Conservation (phyloP, 1,140 invertebrate genomes). For the Campoletis sonorensis region DNA sequence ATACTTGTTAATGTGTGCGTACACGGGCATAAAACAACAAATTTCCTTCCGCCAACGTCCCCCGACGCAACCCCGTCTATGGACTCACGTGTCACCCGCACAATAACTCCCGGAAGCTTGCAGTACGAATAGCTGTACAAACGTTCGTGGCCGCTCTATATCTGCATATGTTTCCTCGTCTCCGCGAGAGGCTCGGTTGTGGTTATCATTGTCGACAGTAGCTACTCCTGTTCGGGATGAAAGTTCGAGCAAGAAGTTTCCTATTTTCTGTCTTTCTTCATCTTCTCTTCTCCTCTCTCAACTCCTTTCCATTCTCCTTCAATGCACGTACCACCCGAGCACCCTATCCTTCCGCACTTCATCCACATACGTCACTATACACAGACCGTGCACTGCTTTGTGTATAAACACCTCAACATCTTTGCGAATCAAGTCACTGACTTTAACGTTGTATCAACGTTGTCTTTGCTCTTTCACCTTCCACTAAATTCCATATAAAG, state of each 20-base stretch:
- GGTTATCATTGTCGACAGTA: slow-evolving; percentile 24
- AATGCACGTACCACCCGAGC: not conserved
- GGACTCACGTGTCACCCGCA: slow-evolving; percentile 26
- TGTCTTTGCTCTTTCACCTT: not conserved
- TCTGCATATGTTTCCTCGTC: not conserved
- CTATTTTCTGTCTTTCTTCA: not conserved
- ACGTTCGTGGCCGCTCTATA: not conserved
- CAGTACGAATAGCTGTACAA: not conserved
- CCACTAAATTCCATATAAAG: not conserved
- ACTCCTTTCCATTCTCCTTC: slow-evolving; percentile 46
- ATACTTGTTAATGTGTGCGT: slow-evolving; percentile 6
- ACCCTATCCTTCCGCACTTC: not conserved
- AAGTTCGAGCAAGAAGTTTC: slow-evolving; percentile 14
- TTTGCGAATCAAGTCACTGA: not conserved
- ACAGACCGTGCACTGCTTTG: not conserved
- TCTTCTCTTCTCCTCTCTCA: not conserved
- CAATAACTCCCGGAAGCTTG: slow-evolving; percentile 22
- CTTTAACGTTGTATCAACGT: not conserved
- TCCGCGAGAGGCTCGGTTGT: not conserved
- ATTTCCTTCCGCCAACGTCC: slow-evolving; percentile 25
- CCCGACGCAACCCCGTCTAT: slow-evolving; percentile 21
- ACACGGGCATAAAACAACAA: not conserved
- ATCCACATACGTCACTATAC: not conserved
- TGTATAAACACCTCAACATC: not conserved
- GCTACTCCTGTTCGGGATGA: not conserved